Evolutionary conservation across 2,888 invertebrate genomes (phyloP).

Genomic region (Nymphalis polychloros): DNA sequence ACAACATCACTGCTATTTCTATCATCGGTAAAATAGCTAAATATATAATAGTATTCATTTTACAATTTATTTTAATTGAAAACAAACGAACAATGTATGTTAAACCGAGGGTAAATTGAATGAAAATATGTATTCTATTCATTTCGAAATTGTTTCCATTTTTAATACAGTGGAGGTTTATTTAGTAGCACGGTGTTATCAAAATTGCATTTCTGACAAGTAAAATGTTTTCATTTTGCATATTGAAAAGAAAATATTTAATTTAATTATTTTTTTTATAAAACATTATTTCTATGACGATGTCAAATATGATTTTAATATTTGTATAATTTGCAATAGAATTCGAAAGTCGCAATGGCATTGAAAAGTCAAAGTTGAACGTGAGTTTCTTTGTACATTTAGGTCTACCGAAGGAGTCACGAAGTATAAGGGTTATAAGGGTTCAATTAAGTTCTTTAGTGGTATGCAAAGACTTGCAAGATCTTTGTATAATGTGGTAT

Average conservation of each 20-base stretch:
- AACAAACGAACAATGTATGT: neutral
- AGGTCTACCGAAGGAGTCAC: conserved; percentile 25
- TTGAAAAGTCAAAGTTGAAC: neutral
- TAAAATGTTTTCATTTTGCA: too few relatives aligned
- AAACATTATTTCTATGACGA: too few relatives aligned
- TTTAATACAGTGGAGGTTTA: conserved; percentile 1
- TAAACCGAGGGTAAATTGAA: neutral
- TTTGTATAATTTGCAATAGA: too few relatives aligned
- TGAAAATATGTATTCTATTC: neutral
- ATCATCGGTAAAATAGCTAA: neutral
- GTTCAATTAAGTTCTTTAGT: conserved; percentile 30
- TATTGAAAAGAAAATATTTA: too few relatives aligned
- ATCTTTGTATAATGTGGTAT: conserved; percentile 13
- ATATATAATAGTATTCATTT: neutral
- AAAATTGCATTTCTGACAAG: too few relatives aligned
- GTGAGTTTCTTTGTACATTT: conserved; percentile 15
- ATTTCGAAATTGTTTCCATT: neutral
- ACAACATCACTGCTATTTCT: neutral
- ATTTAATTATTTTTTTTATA: too few relatives aligned
- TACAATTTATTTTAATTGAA: conserved; percentile 7
- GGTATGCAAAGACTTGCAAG: conserved; percentile 22
- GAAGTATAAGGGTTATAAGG: conserved; percentile 16
- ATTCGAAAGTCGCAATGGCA: too few relatives aligned
- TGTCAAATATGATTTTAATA: too few relatives aligned
- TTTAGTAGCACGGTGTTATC: too few relatives aligned